phyloP scores from a whole-genome alignment of 2,888 invertebrate species.

The Loripinus fragilis region DNA sequence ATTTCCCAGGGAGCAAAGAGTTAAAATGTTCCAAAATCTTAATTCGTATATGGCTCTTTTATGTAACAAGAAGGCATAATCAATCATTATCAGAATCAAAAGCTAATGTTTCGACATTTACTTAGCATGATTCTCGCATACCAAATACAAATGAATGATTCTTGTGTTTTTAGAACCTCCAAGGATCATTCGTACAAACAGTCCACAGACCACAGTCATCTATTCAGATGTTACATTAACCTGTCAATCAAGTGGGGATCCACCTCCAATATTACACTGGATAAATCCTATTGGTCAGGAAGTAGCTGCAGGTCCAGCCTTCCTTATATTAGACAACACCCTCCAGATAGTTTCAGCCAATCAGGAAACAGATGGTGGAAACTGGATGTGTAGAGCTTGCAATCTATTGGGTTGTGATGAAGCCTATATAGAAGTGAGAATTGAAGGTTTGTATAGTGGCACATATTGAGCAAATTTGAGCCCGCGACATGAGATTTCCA shows the following conservation, averaged over 20 bases:
- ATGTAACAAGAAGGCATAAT: too few species aligned
- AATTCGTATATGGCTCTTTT: too few species aligned
- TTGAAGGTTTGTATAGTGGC: constrained; percentile 56
- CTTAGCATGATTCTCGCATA: too few species aligned
- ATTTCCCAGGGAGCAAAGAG: too few species aligned
- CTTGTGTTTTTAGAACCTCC: constrained; percentile 42
- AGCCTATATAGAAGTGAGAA: constrained; percentile 16
- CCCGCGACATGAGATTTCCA: too few species aligned
- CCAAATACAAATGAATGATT: too few species aligned
- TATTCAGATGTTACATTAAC: constrained; percentile 44
- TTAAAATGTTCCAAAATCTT: too few species aligned
- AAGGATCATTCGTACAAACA: constrained; percentile 44
- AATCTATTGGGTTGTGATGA: constrained; percentile 52
- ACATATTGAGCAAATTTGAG: too few species aligned
- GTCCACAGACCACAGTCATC: constrained; percentile 40
- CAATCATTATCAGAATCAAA: too few species aligned
- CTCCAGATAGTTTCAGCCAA: constrained; percentile 43
- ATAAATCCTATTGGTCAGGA: constrained; percentile 44
- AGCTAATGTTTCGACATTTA: too few species aligned
- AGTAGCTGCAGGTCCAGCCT: constrained; percentile 36
- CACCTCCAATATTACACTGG: constrained; percentile 49
- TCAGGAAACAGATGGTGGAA: constrained; percentile 42
- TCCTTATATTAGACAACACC: constrained; percentile 30
- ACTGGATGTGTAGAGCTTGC: constrained; percentile 54
- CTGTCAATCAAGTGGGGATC: constrained; percentile 57